Percentiles rank a stretch among this genome's conserved stretches.
Evolutionary conservation across 2,888 invertebrate species (phyloP).

Genomic region (Priocnemis perturbator): DNA sequence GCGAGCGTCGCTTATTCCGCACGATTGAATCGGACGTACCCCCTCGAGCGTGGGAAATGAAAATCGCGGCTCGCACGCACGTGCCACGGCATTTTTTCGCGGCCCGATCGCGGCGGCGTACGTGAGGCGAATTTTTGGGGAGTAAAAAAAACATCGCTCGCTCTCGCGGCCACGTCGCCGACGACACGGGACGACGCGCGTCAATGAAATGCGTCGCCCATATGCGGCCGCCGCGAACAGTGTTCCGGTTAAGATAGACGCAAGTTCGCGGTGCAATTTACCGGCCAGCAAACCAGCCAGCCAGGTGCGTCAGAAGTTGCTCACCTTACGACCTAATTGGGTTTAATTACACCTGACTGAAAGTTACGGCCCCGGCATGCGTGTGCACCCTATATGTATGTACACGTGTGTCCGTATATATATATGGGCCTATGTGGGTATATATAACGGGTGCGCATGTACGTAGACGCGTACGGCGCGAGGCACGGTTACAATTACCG

Average conservation of each 20-base stretch:
- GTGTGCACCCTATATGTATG: neutral
- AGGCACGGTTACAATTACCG: slow-evolving; percentile 36
- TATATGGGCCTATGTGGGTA: neutral
- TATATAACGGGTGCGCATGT: slow-evolving; percentile 1
- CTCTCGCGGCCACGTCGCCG: no score
- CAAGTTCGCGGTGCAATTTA: slow-evolving; percentile 50
- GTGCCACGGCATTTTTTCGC: no score
- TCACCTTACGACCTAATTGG: slow-evolving; percentile 60
- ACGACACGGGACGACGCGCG: no score
- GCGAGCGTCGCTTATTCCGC: no score
- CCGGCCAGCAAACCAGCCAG: slow-evolving; percentile 25
- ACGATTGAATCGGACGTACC: no score
- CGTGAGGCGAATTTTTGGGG: no score
- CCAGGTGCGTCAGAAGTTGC: slow-evolving; percentile 55
- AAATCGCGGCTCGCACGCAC: no score
- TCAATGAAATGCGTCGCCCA: no score
- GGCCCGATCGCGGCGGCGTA: no score
- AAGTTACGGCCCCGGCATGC: slow-evolving; percentile 42
- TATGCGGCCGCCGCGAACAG: slow-evolving; percentile 16
- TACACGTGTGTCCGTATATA: no score
- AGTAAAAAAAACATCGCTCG: no score
- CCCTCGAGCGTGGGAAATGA: no score
- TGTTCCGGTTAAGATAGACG: slow-evolving; percentile 36
- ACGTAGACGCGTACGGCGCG: slow-evolving; percentile 1
- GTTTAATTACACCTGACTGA: slow-evolving; percentile 55